Base-by-base conservation (phyloP, 2,888 invertebrate genomes). In the Drosophila tripunctata region DNA sequence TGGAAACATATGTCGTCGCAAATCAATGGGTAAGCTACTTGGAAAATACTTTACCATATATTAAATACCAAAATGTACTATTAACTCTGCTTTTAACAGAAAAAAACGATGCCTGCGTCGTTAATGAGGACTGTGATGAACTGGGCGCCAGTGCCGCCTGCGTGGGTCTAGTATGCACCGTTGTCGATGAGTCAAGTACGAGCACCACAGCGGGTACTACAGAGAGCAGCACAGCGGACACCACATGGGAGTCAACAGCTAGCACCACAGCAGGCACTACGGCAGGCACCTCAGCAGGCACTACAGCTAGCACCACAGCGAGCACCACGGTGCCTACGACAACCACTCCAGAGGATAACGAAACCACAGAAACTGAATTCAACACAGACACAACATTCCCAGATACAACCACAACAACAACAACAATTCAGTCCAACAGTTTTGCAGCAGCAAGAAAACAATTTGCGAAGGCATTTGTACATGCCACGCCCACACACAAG, bases 1-100 rank as follows among this genome's bases (percentile, higher is more conserved):
- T 88, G 89, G 89, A 79, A 91, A 91, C 80, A 90, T 91, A 75
- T 91, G 91, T 62, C 90, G 91, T 57, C 89, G 90, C 61, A 90
- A 89, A 89, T 91, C 91, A 86, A 90, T 90, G 88, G 90, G 91
- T 91, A 62, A 75, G 61, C 52, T 10, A 0, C 12, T 3, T 7
- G 0, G 4, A 3, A 3, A 2, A 6, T 1, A 22, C 0, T n/a
- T n/a, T n/a, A n/a, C n/a, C n/a, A n/a, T n/a, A n/a, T 21, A n/a
- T 10, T 14, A 4, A 17, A 31, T 30, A 14, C 2, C 3, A 8
- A n/a, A 12, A 19, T 35, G 4, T 10, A 50, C 1, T 30, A 5
- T n/a, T 38, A 40, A 40, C 3, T 2, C 3, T 1, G 12, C 4
- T 40, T 17, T 7, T 14, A 47, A 1, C 38, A 89, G 90, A 88